Evolutionary conservation across 1,140 invertebrate species (phyloP), one percentile per base, ranked within the genome.

Genomic region (Camponotus vicinus): DNA sequence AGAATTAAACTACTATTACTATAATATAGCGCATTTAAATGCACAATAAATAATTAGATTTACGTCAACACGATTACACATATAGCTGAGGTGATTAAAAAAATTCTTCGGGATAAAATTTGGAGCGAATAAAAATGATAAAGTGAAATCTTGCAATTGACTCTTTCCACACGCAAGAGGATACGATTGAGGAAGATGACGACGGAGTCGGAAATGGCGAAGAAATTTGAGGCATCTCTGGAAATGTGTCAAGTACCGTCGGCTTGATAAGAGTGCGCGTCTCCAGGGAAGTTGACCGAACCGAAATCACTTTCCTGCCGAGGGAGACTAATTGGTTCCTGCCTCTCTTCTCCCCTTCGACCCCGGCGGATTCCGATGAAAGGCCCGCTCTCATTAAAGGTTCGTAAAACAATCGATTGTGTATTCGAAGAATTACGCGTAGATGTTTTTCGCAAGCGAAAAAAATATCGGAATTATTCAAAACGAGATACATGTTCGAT

Each of bases 241-340:
- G 8, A 89, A 90, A 90, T 90, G 87, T 82, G 80, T 91, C 89
- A 90, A 91, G 89, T 57, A 85, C 77, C 87, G 87, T 52, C 87
- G 55, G 89, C 87, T 89, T 89, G 89, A 87, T 91, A 86, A 87
- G 82, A 90, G 83, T 88, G 89, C 69, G 61, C 89, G 77, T 71
- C 75, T 45, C 52, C 57, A 49, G 66, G 67, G 78, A 90, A 78
- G 55, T 76, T 63, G 82, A 45, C 63, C 76, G 83, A 66, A 59
- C 83, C 77, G 69, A 90, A 90, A 90, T 88, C 86, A 70, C 83
- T 89, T 88, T 85, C 37, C 85, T 73, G 45, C 63, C 89, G 66
- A 87, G 89, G 90, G 89, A 85, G 85, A 89, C 82, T 89, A 90
- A 91, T 90, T 91, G 89, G 64, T 82, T 64, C 32, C 85, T 59